Evolutionary conservation across 2,113 vertebrate genomes (phyloP), one percentile per base, ranked within the genome.

Genomic region (Trematomus loennbergii): DNA sequence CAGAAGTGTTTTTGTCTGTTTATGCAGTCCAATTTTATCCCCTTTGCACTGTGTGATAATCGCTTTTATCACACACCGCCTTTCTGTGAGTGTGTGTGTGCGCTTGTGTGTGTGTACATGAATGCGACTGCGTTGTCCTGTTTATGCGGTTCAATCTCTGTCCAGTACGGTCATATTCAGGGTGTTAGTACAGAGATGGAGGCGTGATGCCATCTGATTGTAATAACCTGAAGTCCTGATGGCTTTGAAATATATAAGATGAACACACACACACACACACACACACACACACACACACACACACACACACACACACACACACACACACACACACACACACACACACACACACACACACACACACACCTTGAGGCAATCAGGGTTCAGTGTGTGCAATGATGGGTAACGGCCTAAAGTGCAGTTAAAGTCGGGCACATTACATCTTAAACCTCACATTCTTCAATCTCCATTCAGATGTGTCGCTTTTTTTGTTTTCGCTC

Each of bases 1-100:
- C 59, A 0, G 25, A 9, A 43, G 52, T 76, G 50, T 79, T 75
- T 76, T 72, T 74, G 60, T 72, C 79, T 83, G 52, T 83, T 81
- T 87, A 79, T 88, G 68, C 83, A 79, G 79, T 88, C 79, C 69
- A 78, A 68, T 79, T 84, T 62, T 73, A 49, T 81, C 54, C 46
- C 54, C 36, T 40, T 68, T 46, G 43, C 57, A 75, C 66, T 74
- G 29, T 50, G 70, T 50, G 67, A 82, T 75, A 84, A 84, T 86
- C 68, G 6, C 64, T 86, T 84, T 78, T 53, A 88, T 81, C 82
- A 59, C 55, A 66, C 54, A 52, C 15, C 0, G 7, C 36, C 49
- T 75, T 55, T 81, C 43, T 53, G 9, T 22, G 17, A 1, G 43
- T 64, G 16, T 52, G 49, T 54, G 36, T 49, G 18, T 67, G 33